Base-by-base conservation (phyloP, 2,113 vertebrate genomes). In the Melanerpes aurifrons region DNA sequence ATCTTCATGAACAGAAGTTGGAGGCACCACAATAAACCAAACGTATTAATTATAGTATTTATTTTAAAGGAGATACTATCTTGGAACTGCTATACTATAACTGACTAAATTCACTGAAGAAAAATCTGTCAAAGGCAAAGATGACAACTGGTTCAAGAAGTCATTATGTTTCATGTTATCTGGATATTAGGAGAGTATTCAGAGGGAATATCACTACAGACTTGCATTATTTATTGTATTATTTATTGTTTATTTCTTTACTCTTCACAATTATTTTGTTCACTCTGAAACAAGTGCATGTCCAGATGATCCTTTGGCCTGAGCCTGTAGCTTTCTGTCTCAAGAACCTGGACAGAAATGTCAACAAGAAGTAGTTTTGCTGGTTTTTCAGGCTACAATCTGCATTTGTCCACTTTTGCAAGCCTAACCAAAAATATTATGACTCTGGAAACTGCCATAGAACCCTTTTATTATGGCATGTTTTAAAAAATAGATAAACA, bases 401-500 rank as follows among this genome's bases (percentile, higher is more conserved):
- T 74, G 37, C 54, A 81, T 43, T 89, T 69, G 16, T 68, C 74
- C 78, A 13, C 35, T 82, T 84, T 82, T 78, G 63, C 16, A 74
- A 59, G 57, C 50, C 57, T 76, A 67, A 56, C 10, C 47, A 63
- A 81, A 90, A 89, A 78, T 45, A 12, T 90, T 78, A 37, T 71
- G 77, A 89, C 58, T 88, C 57, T 82, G 37, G n/a, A 84, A 90
- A 62, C 45, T 2, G 15, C 73, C 78, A 68, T 37, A 67, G 45
- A 92, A 79, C 15, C 35, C 40, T 92, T 86, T 74, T 72, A 66
- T 93, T 92, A 90, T 67, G 54, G 59, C 64, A 84, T 62, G 45
- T 86, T 93, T 56, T 69, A 82, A 92, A 84, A 81, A 63, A 24
- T 13, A 37, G 18, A 50, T 71, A 53, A 87, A 86, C 79, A 94